A percentile compares a stretch with the other conserved stretches of the same genome.
Conservation (phyloP, 2,113 vertebrate genomes). For the Ancistrus triradiatus region DNA sequence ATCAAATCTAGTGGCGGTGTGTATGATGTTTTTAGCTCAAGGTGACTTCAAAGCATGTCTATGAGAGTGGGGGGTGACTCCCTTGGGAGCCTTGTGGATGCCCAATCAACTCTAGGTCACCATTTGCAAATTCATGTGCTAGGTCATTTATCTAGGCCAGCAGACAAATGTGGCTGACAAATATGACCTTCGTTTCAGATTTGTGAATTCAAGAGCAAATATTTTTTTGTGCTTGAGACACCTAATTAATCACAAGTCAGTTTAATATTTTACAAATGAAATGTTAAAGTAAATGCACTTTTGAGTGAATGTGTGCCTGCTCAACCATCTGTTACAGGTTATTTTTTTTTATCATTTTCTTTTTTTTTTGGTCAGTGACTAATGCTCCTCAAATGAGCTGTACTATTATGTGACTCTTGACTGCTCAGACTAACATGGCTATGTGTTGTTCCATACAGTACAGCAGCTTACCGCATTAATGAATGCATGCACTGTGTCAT, state of each 20-base stretch:
- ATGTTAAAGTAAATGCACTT: not conserved
- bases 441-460: not conserved
- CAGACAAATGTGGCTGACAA: too few relatives aligned
- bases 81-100: not conserved
- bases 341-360: too few relatives aligned
- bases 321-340: not conserved
- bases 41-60: conserved; percentile 36
- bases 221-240: too few relatives aligned
- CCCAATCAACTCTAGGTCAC: conserved; percentile 11
- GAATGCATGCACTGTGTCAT: conserved; percentile 5
- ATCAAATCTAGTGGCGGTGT: conserved; percentile 25
- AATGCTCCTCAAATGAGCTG: not conserved
- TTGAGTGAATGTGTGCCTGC: not conserved
- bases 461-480: conserved; percentile 6
- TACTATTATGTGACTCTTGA: conserved; percentile 5
- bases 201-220: not conserved
- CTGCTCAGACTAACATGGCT: too few relatives aligned
- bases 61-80: not conserved
- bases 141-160: conserved; percentile 25
- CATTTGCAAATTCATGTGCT: conserved; percentile 1
- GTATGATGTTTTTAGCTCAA: conserved; percentile 36
- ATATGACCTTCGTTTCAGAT: conserved; percentile 4
- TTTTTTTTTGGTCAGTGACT: too few relatives aligned
- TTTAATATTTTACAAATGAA: not conserved
- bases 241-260: too few relatives aligned